Percentiles rank a stretch among this genome's conserved stretches.
phyloP scores from a whole-genome alignment of 2,113 vertebrate genomes.

The Erinaceus europaeus region DNA sequence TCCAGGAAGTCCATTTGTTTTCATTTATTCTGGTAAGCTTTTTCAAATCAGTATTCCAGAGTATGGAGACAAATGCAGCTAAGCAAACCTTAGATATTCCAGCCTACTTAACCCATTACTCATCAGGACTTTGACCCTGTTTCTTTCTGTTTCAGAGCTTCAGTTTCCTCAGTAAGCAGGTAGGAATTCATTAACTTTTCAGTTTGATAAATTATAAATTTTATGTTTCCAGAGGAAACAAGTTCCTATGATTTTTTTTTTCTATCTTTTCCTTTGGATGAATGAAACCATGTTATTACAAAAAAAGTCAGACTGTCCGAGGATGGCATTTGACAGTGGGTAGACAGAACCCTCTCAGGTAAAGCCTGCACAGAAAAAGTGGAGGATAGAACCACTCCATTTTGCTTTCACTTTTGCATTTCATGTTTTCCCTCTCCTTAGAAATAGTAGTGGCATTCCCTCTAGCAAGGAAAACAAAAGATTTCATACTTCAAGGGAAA shows the following conservation, averaged over 20 bases:
- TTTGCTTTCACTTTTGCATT: background rate
- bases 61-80: background rate
- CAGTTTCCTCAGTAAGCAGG: conserved; percentile 17
- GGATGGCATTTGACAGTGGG: background rate
- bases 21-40: conserved; percentile 21
- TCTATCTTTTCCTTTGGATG: background rate
- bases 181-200: conserved; percentile 1
- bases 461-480: background rate
- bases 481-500: background rate
- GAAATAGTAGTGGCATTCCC: background rate
- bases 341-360: background rate
- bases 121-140: background rate
- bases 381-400: background rate
- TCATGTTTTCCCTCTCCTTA: background rate
- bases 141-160: conserved; percentile 12
- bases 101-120: background rate
- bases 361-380: background rate
- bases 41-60: conserved; percentile 18
- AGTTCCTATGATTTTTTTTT: conserved; percentile 19
- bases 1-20: conserved; percentile 28
- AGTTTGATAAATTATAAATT: background rate
- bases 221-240: background rate
- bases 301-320: background rate
- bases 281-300: conserved; percentile 9
- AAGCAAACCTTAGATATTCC: background rate